A percentile compares a stretch with the other conserved stretches of the same genome.
phyloP scores from a whole-genome alignment of 2,797 vertebrate genomes.

The Alosa sapidissima region DNA sequence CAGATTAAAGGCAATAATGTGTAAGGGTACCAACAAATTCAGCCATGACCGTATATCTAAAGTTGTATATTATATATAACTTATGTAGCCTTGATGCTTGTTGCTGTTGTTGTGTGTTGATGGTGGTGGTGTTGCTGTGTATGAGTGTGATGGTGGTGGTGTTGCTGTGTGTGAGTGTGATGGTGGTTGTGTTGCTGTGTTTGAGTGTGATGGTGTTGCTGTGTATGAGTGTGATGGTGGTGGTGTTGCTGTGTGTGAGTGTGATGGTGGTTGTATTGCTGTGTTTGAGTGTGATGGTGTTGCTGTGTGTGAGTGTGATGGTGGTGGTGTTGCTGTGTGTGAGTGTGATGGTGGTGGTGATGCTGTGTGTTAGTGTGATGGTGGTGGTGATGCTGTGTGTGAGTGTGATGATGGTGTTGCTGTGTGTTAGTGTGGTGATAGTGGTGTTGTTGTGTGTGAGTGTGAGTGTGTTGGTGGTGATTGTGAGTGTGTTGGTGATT shows the following conservation, averaged over 20 bases:
- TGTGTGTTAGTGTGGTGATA: background rate
- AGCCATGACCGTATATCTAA: background rate
- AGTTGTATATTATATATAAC: background rate
- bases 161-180: background rate
- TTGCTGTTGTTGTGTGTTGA: background rate
- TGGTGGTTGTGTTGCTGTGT: background rate
- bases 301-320: background rate
- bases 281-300: background rate
- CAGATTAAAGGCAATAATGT: too few species aligned
- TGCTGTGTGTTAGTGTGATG: background rate
- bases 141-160: background rate
- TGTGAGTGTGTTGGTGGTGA: background rate
- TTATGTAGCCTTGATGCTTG: background rate
- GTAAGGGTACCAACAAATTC: too few species aligned
- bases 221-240: background rate
- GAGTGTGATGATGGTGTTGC: background rate
- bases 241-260: background rate
- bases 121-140: too few species aligned
- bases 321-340: background rate
- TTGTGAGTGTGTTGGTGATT: background rate
- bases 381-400: background rate
- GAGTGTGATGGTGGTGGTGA: background rate
- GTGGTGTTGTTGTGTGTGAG: too few species aligned
- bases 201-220: background rate
- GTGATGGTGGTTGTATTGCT: background rate